Evolutionary conservation across 2,888 invertebrate species (phyloP).

Genomic region (Notocelia uddmanniana): DNA sequence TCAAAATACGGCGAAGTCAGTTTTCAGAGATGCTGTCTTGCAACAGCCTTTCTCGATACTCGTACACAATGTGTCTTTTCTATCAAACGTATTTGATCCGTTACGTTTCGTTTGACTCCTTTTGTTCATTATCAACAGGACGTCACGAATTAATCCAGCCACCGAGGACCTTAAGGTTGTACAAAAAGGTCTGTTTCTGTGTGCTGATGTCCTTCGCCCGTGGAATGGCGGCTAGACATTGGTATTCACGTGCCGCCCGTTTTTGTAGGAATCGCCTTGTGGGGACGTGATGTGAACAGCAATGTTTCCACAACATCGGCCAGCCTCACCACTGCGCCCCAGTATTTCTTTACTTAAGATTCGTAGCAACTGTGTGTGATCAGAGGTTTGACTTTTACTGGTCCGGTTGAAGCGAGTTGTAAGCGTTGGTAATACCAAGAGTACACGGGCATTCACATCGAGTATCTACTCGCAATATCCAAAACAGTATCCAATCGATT

Average conservation of each 20-base stretch:
- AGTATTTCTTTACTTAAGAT: background rate
- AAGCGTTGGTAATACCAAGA: background rate
- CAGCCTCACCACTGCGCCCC: background rate
- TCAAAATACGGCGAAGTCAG: no score
- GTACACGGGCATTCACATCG: background rate
- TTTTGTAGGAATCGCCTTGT: slow-evolving; percentile 78
- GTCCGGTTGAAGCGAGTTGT: background rate
- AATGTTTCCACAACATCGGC: background rate
- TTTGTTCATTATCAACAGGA: slow-evolving; percentile 25
- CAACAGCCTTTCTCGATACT: no score
- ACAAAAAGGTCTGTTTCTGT: slow-evolving; percentile 51
- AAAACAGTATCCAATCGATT: background rate
- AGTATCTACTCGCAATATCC: background rate
- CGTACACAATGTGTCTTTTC: background rate
- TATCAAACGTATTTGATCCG: slow-evolving; percentile 1
- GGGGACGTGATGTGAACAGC: slow-evolving; percentile 73
- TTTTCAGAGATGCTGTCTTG: no score
- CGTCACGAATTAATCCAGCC: background rate
- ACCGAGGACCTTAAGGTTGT: slow-evolving; percentile 11
- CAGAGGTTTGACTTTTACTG: background rate
- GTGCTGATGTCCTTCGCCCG: slow-evolving; percentile 50
- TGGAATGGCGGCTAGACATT: slow-evolving; percentile 58
- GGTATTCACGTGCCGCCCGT: slow-evolving; percentile 75
- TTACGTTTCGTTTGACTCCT: slow-evolving; percentile 1
- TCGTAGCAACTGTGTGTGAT: background rate